Percentiles rank a stretch among this genome's conserved stretches.
Evolutionary conservation across 2,888 invertebrate genomes (phyloP).

Genomic region (Pasiphila rectangulata): DNA sequence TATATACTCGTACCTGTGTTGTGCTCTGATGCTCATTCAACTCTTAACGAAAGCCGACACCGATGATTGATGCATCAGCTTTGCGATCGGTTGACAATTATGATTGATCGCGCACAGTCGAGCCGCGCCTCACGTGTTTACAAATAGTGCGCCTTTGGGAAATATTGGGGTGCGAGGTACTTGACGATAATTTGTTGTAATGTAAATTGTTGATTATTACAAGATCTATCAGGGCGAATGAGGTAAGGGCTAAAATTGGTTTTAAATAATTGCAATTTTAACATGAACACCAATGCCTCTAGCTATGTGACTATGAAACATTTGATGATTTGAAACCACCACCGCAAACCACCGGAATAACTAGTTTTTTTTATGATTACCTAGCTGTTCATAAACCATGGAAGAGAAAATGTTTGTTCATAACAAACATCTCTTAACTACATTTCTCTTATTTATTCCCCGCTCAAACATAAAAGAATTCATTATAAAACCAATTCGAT

Average conservation of each 20-base stretch:
- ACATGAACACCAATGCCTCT: no score
- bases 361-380: no score
- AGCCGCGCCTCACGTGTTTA: constrained; percentile 43
- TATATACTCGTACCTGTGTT: no score
- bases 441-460: constrained; percentile 59
- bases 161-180: constrained; percentile 10
- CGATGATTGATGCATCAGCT: constrained; percentile 73
- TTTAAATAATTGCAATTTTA: no score
- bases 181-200: no score
- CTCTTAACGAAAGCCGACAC: constrained; percentile 39
- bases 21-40: constrained; percentile 33
- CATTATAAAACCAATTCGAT: constrained; percentile 69
- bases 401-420: constrained; percentile 1
- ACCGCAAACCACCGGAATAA: no score
- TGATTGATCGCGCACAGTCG: constrained; percentile 67
- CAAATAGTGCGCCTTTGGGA: constrained; percentile 15
- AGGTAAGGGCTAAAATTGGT: no score
- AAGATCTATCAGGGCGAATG: no score
- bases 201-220: no score
- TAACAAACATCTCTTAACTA: constrained; percentile 22
- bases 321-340: no score
- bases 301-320: no score
- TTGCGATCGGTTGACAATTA: constrained; percentile 77
- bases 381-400: no score
- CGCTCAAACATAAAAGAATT: constrained; percentile 62